A percentile compares a stretch with the other conserved stretches of the same genome.
These are phyloP conservation scores for Sanderia malayensis DNA, from an alignment of 30 jellyfish, hydroid and myxozoan species.

Conservation along the genomic window DNA sequence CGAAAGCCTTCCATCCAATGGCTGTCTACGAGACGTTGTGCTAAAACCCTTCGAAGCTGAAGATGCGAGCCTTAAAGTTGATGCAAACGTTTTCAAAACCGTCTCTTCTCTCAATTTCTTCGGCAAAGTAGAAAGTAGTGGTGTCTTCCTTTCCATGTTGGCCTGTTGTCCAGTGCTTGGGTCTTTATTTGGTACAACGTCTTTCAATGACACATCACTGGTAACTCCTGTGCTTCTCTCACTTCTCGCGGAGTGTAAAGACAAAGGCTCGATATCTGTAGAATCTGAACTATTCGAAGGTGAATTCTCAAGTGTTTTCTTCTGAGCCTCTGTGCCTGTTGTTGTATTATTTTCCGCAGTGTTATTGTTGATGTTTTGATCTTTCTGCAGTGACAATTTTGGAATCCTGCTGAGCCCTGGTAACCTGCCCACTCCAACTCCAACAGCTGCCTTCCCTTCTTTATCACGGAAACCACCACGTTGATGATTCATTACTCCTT, in stretches of 20 bases:
- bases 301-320: background rate
- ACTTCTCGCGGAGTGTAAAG: constrained; percentile 14
- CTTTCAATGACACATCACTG: constrained; percentile 11
- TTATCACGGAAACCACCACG: background rate
- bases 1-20: constrained; percentile 47
- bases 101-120: constrained; percentile 55
- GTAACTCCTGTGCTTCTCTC: constrained; percentile 17
- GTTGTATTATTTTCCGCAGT: constrained; percentile 14
- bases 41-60: constrained; percentile 13
- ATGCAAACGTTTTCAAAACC: constrained; percentile 47
- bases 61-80: constrained; percentile 41
- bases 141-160: constrained; percentile 38
- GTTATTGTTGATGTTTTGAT: constrained; percentile 34
- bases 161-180: no score
- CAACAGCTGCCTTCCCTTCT: background rate
- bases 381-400: constrained; percentile 2
- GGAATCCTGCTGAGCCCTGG: constrained; percentile 44
- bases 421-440: background rate
- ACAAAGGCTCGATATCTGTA: constrained; percentile 2
- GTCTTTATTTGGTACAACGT: background rate
- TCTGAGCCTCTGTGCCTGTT: background rate
- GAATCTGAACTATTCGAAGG: background rate
- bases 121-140: constrained; percentile 32
- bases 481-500: no score
- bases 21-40: constrained; percentile 17